Conservation (phyloP, 2,888 invertebrate genomes). For the Ecdyonurus torrentis region DNA sequence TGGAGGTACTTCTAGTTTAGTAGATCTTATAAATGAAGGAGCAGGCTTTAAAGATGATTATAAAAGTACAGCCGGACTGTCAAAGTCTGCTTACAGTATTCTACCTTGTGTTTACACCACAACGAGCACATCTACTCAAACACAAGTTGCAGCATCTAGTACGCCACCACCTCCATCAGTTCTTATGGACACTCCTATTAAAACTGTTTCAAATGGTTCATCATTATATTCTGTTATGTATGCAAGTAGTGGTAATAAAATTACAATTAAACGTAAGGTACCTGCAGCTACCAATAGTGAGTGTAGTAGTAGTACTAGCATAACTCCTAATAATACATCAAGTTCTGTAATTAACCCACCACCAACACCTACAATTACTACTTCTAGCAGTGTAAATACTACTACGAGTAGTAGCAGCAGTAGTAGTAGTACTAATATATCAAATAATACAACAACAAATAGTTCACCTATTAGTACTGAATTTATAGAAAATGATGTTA, state of each 20-base stretch:
- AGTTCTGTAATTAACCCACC: not conserved
- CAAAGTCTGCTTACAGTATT: conserved; percentile 57
- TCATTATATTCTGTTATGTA: conserved; percentile 63
- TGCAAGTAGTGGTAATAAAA: conserved; percentile 61
- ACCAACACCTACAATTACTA: conserved; percentile 26
- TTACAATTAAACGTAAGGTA: conserved; percentile 64
- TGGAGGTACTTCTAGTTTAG: conserved; percentile 39
- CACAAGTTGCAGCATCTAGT: conserved; percentile 25
- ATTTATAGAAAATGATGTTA: conserved; percentile 13
- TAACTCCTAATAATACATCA: conserved; percentile 21
- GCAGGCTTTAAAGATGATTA: conserved; percentile 62
- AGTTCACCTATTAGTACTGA: not conserved
- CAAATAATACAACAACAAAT: not conserved
- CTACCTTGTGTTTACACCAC: conserved; percentile 52
- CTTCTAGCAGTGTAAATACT: not conserved
- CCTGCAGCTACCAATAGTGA: conserved; percentile 22
- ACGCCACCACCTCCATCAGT: conserved; percentile 22
- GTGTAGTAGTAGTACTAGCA: conserved; percentile 8
- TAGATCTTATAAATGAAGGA: conserved; percentile 64
- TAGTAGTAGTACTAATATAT: no score
- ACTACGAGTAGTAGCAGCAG: not conserved
- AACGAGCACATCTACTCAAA: conserved; percentile 37
- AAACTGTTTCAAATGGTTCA: conserved; percentile 36
- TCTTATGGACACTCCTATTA: conserved; percentile 14
- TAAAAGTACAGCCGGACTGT: conserved; percentile 51